These are phyloP conservation scores for Mustela lutreola DNA, from an alignment of 2,113 vertebrate species.

Conservation along the genomic window DNA sequence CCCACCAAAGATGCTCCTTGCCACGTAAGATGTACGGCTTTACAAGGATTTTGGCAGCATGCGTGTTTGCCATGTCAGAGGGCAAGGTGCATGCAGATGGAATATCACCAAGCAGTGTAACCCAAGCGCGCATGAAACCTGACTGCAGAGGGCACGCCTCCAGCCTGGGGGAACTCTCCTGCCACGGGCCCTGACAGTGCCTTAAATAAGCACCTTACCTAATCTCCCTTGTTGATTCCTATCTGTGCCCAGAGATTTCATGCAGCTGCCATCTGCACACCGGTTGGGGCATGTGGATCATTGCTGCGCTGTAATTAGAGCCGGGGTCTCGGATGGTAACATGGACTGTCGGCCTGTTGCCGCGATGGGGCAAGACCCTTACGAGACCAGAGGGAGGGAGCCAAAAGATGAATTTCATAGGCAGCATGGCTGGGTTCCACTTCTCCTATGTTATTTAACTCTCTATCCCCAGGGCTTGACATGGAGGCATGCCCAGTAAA, in stretches of 20 bases:
- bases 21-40: background rate
- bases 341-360: background rate
- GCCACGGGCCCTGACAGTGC: background rate
- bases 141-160: background rate
- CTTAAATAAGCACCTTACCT: conserved; percentile 68
- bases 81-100: conserved; percentile 67
- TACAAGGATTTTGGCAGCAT: conserved; percentile 34
- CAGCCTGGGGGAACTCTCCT: background rate
- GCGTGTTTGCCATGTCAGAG: conserved; percentile 30
- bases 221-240: conserved; percentile 62
- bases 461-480: background rate
- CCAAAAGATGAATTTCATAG: background rate
- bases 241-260: conserved; percentile 60
- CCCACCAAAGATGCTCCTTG: conserved; percentile 47
- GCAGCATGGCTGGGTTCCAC: background rate
- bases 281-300: background rate
- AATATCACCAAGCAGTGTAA: conserved; percentile 64
- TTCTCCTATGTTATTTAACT: conserved; percentile 7
- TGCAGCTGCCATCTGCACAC: background rate
- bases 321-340: background rate
- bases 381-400: background rate
- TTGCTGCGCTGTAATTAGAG: background rate
- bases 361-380: background rate
- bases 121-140: background rate
- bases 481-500: background rate